phyloP scores from a whole-genome alignment of 2,888 invertebrate species.

The Unio delphinus region DNA sequence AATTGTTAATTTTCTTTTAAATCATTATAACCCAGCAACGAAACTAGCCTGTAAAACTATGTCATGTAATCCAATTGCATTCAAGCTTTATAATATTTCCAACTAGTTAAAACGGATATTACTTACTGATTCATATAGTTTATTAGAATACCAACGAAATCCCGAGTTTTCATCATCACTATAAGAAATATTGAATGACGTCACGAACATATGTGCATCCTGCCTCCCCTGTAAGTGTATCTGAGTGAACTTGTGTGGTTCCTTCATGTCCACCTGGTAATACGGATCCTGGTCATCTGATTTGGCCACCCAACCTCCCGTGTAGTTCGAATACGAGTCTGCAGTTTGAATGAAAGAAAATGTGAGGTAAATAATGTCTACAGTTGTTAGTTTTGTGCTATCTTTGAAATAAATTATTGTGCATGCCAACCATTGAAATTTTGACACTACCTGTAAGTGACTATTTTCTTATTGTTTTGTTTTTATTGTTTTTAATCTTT shows the following conservation, averaged over 20 bases:
- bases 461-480: too few relatives aligned
- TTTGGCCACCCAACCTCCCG: constrained; percentile 64
- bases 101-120: neutral
- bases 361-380: too few relatives aligned
- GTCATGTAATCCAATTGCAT: too few relatives aligned
- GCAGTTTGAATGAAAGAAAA: too few relatives aligned
- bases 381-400: too few relatives aligned
- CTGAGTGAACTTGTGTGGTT: constrained; percentile 43
- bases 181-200: constrained; percentile 41
- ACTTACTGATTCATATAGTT: constrained; percentile 20
- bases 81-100: neutral
- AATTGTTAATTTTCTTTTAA: too few relatives aligned
- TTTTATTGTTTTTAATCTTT: too few relatives aligned
- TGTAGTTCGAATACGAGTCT: constrained; percentile 8
- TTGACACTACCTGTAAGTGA: too few relatives aligned
- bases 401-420: too few relatives aligned
- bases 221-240: constrained; percentile 59
- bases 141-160: constrained; percentile 18
- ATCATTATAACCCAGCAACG: too few relatives aligned
- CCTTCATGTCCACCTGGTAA: constrained; percentile 50
- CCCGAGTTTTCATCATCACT: constrained; percentile 29
- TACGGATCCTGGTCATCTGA: constrained; percentile 49
- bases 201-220: constrained; percentile 51
- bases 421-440: too few relatives aligned
- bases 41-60: too few relatives aligned